phyloP scores from a whole-genome alignment of 2,797 vertebrate species.

The Gila robusta region DNA sequence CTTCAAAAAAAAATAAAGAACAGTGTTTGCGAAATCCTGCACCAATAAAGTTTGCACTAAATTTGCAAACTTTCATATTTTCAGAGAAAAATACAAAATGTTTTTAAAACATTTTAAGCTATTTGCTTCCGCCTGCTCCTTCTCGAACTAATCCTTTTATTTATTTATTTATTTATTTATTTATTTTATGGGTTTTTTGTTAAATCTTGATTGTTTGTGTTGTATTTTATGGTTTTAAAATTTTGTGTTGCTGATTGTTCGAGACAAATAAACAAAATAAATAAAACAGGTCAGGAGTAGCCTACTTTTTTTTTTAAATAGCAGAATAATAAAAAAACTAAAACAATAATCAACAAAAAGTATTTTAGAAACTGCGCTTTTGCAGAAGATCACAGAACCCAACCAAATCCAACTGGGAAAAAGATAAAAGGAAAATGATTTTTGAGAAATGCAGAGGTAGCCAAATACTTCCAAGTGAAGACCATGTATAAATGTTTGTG shows the following conservation, averaged over 20 bases:
- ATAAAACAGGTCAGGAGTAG: background rate
- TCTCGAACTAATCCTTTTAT: no score
- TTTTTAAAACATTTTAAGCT: background rate
- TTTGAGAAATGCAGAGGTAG: conserved; percentile 14
- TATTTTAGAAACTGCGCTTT: background rate
- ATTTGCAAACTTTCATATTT: background rate
- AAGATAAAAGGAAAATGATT: conserved; percentile 9
- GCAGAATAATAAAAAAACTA: background rate
- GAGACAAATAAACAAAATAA: no score
- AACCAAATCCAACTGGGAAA: background rate
- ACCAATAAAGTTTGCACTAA: background rate
- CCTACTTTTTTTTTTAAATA: background rate
- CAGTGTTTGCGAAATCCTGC: background rate
- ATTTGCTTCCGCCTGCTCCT: no score
- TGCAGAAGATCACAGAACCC: conserved; percentile 13
- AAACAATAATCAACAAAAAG: background rate
- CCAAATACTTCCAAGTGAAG: background rate
- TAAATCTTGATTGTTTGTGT: no score
- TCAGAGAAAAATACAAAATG: background rate
- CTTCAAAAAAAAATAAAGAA: background rate
- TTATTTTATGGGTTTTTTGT: no score
- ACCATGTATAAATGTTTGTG: background rate
- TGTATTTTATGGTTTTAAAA: no score
- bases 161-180: no score
- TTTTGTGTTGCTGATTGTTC: no score